Percentiles rank a stretch among this genome's conserved stretches.
phyloP scores from a whole-genome alignment of 2,888 invertebrate genomes.

The Adineta ricciae region DNA sequence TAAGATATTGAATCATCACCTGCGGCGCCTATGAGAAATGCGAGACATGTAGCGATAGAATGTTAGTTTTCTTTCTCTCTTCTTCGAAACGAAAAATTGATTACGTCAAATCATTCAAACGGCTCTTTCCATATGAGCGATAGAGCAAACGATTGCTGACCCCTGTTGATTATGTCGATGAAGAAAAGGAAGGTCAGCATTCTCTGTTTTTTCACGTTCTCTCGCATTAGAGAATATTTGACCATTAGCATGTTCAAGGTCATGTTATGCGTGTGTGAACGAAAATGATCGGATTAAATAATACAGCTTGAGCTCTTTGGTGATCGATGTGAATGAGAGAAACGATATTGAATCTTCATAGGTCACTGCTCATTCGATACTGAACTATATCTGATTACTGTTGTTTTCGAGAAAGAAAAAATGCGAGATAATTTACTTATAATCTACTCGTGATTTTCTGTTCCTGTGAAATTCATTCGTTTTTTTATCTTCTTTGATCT shows the following conservation, averaged over 20 bases:
- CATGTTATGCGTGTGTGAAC: not conserved
- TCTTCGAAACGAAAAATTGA: not conserved
- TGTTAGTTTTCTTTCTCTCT: not conserved
- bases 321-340: slow-evolving; percentile 4
- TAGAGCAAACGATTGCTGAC: slow-evolving; percentile 3
- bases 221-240: not conserved
- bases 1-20: not conserved
- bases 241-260: not conserved
- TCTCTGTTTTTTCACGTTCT: too few relatives aligned
- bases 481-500: not conserved
- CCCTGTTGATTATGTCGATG: not conserved
- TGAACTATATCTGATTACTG: too few relatives aligned
- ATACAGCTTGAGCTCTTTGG: slow-evolving; percentile 9
- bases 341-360: not conserved
- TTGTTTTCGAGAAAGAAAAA: too few relatives aligned
- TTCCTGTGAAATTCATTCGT: not conserved
- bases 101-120: not conserved
- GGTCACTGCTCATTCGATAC: not conserved
- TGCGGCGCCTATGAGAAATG: not conserved
- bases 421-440: not conserved
- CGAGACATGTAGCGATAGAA: not conserved
- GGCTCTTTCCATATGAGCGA: not conserved
- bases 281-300: not conserved
- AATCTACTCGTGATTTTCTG: not conserved
- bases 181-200: not conserved